Base-by-base conservation (phyloP, 1,140 invertebrate genomes). In the Drosophila pallidifrons region DNA sequence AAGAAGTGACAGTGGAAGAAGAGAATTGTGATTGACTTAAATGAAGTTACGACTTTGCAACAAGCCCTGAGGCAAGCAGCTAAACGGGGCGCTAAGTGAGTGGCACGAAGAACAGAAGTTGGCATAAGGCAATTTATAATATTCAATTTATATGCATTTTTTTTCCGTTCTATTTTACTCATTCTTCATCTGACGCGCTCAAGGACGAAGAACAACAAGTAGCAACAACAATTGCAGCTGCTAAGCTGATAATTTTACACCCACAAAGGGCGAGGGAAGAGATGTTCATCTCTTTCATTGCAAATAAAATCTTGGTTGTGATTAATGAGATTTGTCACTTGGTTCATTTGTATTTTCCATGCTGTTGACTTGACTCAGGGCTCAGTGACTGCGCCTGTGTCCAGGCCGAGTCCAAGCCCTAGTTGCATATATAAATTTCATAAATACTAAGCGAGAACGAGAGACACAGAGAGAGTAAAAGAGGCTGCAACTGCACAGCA, bases 121-220 rank as follows among this genome's bases (percentile, higher is more conserved):
- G 81, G 73, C 75, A 78, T 78, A 30, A 73, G 79, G 69, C 86
- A 87, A 90, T 91, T 87, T 90, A 90, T 90, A 90, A 90, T 90
- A 90, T 90, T 91, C 87, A 87, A 90, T 90, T 90, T 90, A 90
- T 90, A 90, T 90, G 87, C 86, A 86, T 81, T 90, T 86, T 90
- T 86, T 68, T 79, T 72, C 3, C 20, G 20, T 25, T 25, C 20
- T 25, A 25, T 52, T 30, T 64, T 35, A 15, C 15, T 32, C 28
- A 32, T 5, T 54, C 51, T 32, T 49, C 20, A 49, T 20, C 8
- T 28, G 47, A 8, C 35, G 61, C 13, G 11, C 13, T 32, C 58
- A 45, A 35, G 28, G 57, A 67, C 55, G 46, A 32, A 25, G 7
- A 79, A 76, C 77, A 82, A 74, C 57, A 76, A 81, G 61, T 68